Evolutionary conservation across 2,797 vertebrate species (phyloP), one percentile per base, ranked within the genome.

Genomic region (Bothrops alternatus): DNA sequence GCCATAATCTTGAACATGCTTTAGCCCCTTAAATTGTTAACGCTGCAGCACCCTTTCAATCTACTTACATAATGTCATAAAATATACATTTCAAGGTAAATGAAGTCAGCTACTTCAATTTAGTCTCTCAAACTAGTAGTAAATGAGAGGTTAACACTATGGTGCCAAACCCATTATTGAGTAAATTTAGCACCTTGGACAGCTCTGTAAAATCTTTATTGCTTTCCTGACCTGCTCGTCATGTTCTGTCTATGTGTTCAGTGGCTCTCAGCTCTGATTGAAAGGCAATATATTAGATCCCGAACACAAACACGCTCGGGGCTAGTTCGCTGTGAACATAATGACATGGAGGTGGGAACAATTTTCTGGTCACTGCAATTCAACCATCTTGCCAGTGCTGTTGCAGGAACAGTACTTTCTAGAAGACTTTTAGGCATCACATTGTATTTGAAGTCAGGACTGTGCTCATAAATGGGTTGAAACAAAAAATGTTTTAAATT

Each of bases 171-270:
- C 98, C 98, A 99, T 99, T 99, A 99, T 99, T 99, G 98, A 99
- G 98, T 98, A 98, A 99, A 99, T 99, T 99, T 98, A 99, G 98
- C 98, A 99, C 99, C 98, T 98, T 98, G 98, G 98, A 99, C 98
- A 99, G 98, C 98, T 98, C 98, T 98, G 98, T 98, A 98, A 98
- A 99, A 98, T 99, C 98, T 99, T 99, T 99, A 99, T 99, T 99
- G 98, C 98, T 99, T 99, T 98, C 98, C 98, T 99, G 98, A 99
- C 98, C 98, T 98, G 98, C 98, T 99, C 98, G 98, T 99, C 99
- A 99, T 99, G 99, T 99, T 98, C 98, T 98, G 98, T 98, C 98
- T 98, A 96, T 98, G 97, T 98, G 98, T 98, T 98, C 97, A 97
- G 97, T 97, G 97, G 97, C 97, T 97, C 97, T 97, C 97, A 97